Conservation (phyloP, 2,797 vertebrate genomes). For the Cossypha niveicapilla region DNA sequence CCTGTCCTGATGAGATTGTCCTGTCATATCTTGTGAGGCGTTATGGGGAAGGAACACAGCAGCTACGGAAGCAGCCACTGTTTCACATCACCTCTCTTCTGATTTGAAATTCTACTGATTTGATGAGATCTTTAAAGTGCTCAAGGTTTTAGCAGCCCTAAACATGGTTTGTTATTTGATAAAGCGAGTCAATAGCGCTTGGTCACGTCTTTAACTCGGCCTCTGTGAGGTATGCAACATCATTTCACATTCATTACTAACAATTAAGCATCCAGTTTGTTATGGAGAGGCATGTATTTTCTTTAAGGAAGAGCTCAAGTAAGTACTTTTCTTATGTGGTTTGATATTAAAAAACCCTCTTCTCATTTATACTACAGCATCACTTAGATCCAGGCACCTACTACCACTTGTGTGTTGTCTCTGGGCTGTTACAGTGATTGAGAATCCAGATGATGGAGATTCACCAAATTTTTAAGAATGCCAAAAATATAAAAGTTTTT, state of each 20-base stretch:
- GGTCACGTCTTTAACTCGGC: not conserved
- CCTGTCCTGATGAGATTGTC: not conserved
- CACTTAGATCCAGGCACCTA: not conserved
- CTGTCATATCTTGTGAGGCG: not conserved
- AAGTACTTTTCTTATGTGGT: not conserved
- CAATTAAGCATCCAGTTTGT: not conserved
- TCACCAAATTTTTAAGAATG: not conserved
- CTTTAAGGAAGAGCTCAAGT: not conserved
- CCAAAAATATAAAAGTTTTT: not conserved
- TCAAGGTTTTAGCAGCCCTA: slow-evolving; percentile 13
- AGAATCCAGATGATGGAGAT: not conserved
- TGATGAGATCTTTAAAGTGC: slow-evolving; percentile 1
- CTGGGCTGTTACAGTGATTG: not conserved
- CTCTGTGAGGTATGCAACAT: not conserved
- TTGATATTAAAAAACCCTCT: not conserved
- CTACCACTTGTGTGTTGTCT: not conserved
- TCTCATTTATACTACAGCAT: not conserved
- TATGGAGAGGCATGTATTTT: not conserved
- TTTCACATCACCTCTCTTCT: not conserved
- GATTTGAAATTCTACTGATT: slow-evolving; percentile 10
- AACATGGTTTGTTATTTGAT: not conserved
- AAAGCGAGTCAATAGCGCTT: not conserved
- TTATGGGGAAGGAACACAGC: too few species aligned
- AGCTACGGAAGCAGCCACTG: not conserved
- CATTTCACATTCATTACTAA: not conserved